Evolutionary conservation across 2,113 vertebrate species (phyloP).

Genomic region (Hepsetus odoe): DNA sequence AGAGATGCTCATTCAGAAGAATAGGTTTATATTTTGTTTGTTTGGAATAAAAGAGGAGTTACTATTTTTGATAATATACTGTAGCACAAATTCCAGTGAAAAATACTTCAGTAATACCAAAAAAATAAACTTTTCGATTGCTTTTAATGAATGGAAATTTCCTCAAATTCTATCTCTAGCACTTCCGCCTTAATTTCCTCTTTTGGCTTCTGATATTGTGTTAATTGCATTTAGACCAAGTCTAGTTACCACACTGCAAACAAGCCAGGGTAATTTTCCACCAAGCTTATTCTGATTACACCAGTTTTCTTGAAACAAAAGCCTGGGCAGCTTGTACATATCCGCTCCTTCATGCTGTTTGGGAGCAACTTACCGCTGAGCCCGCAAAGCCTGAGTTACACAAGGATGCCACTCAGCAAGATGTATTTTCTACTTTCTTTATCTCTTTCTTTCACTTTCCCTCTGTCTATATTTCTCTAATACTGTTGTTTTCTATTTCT

Average conservation of each 20-base stretch:
- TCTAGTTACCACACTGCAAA: not conserved
- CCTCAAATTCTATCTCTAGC: not conserved
- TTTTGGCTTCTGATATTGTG: not conserved
- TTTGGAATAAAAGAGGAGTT: no score
- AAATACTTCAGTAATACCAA: not conserved
- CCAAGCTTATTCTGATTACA: not conserved
- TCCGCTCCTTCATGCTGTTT: not conserved
- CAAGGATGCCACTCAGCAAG: slow-evolving; percentile 43
- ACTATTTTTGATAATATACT: no score
- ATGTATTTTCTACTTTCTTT: not conserved
- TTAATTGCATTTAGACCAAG: not conserved
- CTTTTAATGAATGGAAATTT: no score
- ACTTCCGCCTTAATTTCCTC: not conserved
- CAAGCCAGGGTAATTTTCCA: not conserved
- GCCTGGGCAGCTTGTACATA: not conserved
- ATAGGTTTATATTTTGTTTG: no score
- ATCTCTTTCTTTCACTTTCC: not conserved
- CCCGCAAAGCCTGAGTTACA: slow-evolving; percentile 42
- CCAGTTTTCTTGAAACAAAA: slow-evolving; percentile 19
- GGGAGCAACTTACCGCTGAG: slow-evolving; percentile 24
- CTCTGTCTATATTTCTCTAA: not conserved
- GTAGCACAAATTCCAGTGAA: no score
- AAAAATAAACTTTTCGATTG: no score
- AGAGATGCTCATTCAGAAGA: slow-evolving; percentile 38
- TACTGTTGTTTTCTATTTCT: not conserved